Conservation (phyloP, 2,797 vertebrate genomes). For the Jordanella pulchra region DNA sequence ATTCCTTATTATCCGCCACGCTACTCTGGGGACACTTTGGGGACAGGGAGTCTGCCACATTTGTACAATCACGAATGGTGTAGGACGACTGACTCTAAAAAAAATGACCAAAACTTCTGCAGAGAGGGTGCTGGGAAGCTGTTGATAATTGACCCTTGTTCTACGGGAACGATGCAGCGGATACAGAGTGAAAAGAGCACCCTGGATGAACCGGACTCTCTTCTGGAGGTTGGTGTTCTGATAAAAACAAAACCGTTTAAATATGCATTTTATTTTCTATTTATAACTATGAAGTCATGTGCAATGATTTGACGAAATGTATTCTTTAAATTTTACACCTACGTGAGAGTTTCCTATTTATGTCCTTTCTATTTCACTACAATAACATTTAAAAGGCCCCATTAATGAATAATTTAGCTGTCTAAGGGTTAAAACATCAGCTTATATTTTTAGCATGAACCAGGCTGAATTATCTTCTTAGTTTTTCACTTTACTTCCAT, state of each 20-base stretch:
- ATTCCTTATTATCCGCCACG: neutral
- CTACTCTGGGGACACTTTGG: neutral
- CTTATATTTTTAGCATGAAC: neutral
- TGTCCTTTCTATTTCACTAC: too few species aligned
- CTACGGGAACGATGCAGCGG: neutral
- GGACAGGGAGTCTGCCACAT: neutral
- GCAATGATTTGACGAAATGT: neutral
- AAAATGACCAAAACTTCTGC: neutral
- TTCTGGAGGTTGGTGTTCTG: neutral
- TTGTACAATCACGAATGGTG: neutral
- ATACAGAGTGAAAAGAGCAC: neutral
- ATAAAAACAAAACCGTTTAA: neutral
- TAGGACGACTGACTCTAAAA: neutral
- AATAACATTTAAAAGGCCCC: too few species aligned
- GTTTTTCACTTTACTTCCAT: neutral
- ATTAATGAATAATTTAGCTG: neutral
- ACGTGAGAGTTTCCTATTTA: too few species aligned
- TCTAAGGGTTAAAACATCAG: neutral
- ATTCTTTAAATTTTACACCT: too few species aligned
- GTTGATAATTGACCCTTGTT: neutral
- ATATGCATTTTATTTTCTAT: neutral
- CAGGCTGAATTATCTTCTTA: neutral
- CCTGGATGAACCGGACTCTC: neutral
- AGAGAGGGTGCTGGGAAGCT: neutral
- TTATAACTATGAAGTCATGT: neutral